These are phyloP conservation scores for Pholis gunnellus DNA, from an alignment of 2,113 vertebrate genomes.

Conservation along the genomic window DNA sequence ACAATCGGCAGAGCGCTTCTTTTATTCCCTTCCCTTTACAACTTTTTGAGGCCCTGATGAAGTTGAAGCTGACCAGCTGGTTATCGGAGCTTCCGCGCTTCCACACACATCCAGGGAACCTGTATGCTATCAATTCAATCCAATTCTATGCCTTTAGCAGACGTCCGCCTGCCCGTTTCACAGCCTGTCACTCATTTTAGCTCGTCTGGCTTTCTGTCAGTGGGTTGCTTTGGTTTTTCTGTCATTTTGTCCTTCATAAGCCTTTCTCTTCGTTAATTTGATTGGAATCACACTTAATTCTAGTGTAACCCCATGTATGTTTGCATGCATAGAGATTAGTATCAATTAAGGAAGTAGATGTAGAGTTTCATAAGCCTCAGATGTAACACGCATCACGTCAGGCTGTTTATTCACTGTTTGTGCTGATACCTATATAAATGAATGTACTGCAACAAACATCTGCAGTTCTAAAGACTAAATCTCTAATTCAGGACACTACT, in stretches of 20 bases:
- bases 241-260: constrained; percentile 36
- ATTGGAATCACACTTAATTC: background rate
- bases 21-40: constrained; percentile 31
- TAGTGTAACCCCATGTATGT: background rate
- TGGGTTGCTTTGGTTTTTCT: constrained; percentile 57
- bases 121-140: constrained; percentile 64
- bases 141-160: constrained; percentile 55
- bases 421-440: background rate
- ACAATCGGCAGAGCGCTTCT: constrained; percentile 27
- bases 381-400: background rate
- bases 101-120: constrained; percentile 25
- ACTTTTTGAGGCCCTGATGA: constrained; percentile 27
- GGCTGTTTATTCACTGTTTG: background rate
- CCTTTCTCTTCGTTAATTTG: background rate
- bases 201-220: constrained; percentile 53
- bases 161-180: constrained; percentile 24
- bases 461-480: constrained; percentile 9
- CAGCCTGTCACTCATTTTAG: constrained; percentile 57
- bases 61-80: constrained; percentile 56
- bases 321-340: background rate
- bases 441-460: background rate
- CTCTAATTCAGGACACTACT: constrained; percentile 9
- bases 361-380: background rate
- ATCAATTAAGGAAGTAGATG: constrained; percentile 1
- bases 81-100: constrained; percentile 64